Evolutionary conservation across 2,888 invertebrate species (phyloP).

Genomic region (Eurois occulta): DNA sequence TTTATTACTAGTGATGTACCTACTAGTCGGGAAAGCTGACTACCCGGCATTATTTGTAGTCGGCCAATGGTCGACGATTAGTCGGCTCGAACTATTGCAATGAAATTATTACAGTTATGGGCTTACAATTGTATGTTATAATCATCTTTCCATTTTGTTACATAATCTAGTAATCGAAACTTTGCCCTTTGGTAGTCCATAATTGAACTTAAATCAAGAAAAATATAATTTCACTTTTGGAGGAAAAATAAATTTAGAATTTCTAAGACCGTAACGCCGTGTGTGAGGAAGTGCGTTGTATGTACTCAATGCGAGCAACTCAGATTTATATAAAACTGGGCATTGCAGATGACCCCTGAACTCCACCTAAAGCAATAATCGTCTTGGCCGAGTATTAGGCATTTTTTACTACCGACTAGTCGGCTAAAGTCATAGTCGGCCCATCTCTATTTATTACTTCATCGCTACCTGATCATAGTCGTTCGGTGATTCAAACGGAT

Average conservation of each 20-base stretch:
- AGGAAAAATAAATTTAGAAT: neutral
- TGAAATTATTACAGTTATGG: neutral
- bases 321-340: neutral
- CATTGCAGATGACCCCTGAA: neutral
- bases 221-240: neutral
- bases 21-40: neutral
- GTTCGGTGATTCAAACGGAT: slow-evolving; percentile 79
- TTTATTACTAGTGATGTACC: slow-evolving; percentile 67
- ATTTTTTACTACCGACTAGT: neutral
- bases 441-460: slow-evolving; percentile 67
- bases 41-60: neutral
- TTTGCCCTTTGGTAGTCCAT: neutral
- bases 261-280: neutral
- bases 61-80: neutral
- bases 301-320: neutral
- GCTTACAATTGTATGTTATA: neutral
- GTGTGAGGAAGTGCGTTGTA: neutral
- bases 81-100: neutral
- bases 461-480: slow-evolving; percentile 85
- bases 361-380: neutral
- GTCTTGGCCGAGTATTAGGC: neutral
- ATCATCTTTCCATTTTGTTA: neutral
- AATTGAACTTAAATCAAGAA: neutral
- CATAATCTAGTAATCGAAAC: neutral
- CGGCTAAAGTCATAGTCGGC: neutral